phyloP scores from a whole-genome alignment of 2,113 vertebrate genomes.

The Opisthocomus hoazin region DNA sequence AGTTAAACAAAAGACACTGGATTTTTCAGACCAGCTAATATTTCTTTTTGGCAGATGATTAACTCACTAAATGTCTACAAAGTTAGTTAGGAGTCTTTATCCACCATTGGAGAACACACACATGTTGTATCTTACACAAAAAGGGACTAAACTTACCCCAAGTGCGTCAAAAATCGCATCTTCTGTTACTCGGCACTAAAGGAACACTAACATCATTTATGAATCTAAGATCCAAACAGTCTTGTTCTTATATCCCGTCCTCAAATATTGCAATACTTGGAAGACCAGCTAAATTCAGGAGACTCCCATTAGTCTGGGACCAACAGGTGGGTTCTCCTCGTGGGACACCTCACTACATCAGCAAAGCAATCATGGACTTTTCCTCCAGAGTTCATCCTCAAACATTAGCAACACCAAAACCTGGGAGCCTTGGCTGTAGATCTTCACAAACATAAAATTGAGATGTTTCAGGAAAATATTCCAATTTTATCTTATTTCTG shows the following conservation, averaged over 20 bases:
- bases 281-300: background rate
- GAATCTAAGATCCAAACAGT: background rate
- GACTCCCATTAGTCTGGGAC: background rate
- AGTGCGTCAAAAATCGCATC: background rate
- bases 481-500: background rate
- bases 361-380: background rate
- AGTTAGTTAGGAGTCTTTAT: background rate
- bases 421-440: background rate
- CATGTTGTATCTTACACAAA: background rate
- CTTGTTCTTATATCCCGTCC: background rate
- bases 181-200: background rate
- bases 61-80: background rate
- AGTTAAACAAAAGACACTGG: background rate
- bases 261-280: background rate
- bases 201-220: background rate
- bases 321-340: accelerated
- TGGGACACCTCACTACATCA: background rate
- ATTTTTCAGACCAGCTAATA: background rate
- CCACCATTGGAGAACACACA: background rate
- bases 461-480: background rate
- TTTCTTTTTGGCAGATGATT: background rate
- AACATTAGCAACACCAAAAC: background rate
- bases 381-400: background rate
- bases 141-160: background rate
- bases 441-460: background rate